Evolutionary conservation across 2,113 vertebrate genomes (phyloP), one percentile per base, ranked within the genome.

Genomic region (Aldabrachelys gigantea): DNA sequence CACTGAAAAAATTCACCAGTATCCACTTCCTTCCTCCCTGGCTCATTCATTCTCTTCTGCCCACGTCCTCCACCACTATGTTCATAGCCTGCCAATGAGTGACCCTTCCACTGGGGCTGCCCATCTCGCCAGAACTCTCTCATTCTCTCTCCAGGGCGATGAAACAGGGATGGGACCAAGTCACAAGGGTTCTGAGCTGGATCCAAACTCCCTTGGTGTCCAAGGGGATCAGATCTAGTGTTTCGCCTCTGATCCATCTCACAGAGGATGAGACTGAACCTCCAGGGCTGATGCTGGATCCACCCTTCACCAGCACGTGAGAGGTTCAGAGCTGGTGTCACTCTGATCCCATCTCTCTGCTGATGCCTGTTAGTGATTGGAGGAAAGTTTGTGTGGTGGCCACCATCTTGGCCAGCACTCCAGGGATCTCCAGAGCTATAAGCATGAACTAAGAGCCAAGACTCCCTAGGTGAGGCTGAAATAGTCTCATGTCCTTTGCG

Each of bases 31-130:
- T 78, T 47, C 75, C 41, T 44, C 24, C 72, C 24, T 14, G 41
- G 24, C 10, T 47, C 72, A 47, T 41, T 41, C 72, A 76, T 76
- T 41, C 41, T 44, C 72, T 41, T 76, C 24, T 76, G 41, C 41
- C 24, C 72, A 27, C 25, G 24, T 72, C n/a, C 0, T 54, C 47
- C 79, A 21, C 41, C 54, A 41, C 7, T 13, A 44, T 82, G 27
- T 88, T n/a, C 65, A 38, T 19, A 10, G 19, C 21, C n/a, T 10
- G 65, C n/a, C 19, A 72, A n/a, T 72, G n/a, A 9, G 65, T 38
- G n/a, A 38, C 5, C 19, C 65, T 38, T n/a, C 65, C 65, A 38
- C n/a, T 22, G 65, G 35, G 19, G 65, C n/a, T 38, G 65, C 65
- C n/a, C 19, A 38, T 72, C 65, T 22, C 5, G 10, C 65, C 38